phyloP scores from a whole-genome alignment of 2,113 vertebrate genomes.

The Paradoxurus hermaphroditus region DNA sequence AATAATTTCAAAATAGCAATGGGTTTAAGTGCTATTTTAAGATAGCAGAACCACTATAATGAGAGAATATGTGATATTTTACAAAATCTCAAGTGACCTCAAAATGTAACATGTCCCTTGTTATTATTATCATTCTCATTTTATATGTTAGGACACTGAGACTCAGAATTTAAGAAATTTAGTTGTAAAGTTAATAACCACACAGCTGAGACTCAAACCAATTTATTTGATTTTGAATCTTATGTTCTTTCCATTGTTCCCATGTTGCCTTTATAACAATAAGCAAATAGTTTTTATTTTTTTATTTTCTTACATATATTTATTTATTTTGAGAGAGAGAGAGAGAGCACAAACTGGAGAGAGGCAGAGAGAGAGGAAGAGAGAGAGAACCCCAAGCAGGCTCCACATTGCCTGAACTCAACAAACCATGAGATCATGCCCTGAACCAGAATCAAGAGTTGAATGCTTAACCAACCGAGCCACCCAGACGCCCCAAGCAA shows the following conservation, averaged over 20 bases:
- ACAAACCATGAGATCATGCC: too few species aligned
- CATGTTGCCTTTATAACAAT: background rate
- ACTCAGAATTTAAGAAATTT: background rate
- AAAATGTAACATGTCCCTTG: background rate
- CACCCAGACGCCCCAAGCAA: too few species aligned
- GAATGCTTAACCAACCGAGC: too few species aligned
- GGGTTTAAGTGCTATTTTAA: slow-evolving; percentile 19
- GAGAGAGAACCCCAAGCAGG: too few species aligned
- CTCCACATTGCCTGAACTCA: too few species aligned
- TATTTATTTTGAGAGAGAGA: too few species aligned
- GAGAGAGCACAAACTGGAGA: too few species aligned
- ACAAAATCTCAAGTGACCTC: background rate
- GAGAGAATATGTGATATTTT: slow-evolving; percentile 20
- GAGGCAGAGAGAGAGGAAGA: too few species aligned
- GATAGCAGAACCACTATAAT: background rate
- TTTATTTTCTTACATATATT: too few species aligned
- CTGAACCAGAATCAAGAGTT: too few species aligned
- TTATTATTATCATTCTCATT: background rate
- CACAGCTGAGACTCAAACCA: background rate
- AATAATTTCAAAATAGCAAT: background rate
- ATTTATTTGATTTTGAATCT: background rate
- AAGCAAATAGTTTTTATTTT: background rate
- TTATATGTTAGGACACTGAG: background rate
- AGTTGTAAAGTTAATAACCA: background rate
- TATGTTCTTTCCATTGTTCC: background rate